Evolutionary conservation across 1,140 invertebrate species (phyloP).

Genomic region (Apis florea): DNA sequence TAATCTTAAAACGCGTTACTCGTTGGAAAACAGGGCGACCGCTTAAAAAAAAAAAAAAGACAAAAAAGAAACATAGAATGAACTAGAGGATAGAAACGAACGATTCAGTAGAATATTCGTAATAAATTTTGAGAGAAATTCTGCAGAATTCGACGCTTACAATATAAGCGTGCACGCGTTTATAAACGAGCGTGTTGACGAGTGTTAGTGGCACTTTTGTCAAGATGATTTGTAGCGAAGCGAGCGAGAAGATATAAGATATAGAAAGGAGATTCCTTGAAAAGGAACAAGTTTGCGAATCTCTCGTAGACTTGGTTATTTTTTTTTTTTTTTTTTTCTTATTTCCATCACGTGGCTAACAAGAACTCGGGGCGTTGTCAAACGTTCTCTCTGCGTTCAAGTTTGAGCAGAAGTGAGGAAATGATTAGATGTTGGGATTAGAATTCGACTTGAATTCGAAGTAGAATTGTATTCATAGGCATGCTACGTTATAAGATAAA

Average conservation of each 20-base stretch:
- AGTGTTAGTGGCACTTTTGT: background rate
- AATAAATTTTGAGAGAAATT: conserved; percentile 38
- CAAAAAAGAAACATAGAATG: background rate
- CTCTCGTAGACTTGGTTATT: background rate
- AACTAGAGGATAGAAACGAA: background rate
- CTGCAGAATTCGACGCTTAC: conserved; percentile 62
- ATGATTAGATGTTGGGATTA: background rate
- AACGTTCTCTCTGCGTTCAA: background rate
- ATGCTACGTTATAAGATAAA: conserved; percentile 7
- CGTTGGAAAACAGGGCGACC: background rate
- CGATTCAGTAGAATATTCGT: conserved; percentile 15
- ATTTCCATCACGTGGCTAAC: too few species aligned
- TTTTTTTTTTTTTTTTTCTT: background rate
- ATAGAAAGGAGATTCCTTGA: background rate
- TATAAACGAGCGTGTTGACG: conserved; percentile 1
- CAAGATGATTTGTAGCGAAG: background rate
- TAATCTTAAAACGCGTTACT: background rate
- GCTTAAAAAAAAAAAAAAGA: conserved; percentile 8
- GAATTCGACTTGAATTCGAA: background rate
- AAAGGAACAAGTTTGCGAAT: background rate
- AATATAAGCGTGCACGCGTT: conserved; percentile 62
- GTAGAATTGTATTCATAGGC: background rate
- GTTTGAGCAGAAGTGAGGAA: background rate
- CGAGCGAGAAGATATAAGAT: too few species aligned
- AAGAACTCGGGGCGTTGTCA: background rate